Conservation (phyloP, 2,888 invertebrate species). For the Scrobipalpa costella region DNA sequence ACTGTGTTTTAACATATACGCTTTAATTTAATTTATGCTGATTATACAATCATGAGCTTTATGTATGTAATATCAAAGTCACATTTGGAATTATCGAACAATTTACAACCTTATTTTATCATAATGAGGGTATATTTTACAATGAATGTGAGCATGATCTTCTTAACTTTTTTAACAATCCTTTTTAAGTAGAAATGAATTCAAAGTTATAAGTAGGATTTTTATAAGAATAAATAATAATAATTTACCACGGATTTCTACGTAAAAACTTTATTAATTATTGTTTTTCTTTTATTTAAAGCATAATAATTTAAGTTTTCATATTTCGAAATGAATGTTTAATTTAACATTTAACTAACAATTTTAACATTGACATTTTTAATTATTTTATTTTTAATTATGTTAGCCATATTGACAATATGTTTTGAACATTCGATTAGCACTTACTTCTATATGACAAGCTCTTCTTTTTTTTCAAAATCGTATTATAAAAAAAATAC, state of each 20-base stretch:
- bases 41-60: slow-evolving; percentile 75
- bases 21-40: slow-evolving; percentile 74
- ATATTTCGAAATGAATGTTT: not conserved
- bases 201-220: not conserved
- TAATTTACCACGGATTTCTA: too few relatives aligned
- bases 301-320: not conserved
- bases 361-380: slow-evolving; percentile 60
- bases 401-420: slow-evolving; percentile 69
- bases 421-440: slow-evolving; percentile 73
- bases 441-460: slow-evolving; percentile 69
- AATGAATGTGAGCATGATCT: slow-evolving; percentile 50
- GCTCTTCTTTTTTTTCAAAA: slow-evolving; percentile 55
- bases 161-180: not conserved
- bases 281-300: too few relatives aligned
- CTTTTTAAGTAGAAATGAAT: not conserved
- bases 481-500: slow-evolving; percentile 31
- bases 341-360: slow-evolving; percentile 39
- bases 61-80: slow-evolving; percentile 72
- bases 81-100: slow-evolving; percentile 70
- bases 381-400: slow-evolving; percentile 49
- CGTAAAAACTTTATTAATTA: not conserved
- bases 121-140: slow-evolving; percentile 61
- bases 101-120: slow-evolving; percentile 75
- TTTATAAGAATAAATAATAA: not conserved
- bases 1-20: slow-evolving; percentile 65